Conservation (phyloP, 2,113 vertebrate genomes). For the Azemiops feae region DNA sequence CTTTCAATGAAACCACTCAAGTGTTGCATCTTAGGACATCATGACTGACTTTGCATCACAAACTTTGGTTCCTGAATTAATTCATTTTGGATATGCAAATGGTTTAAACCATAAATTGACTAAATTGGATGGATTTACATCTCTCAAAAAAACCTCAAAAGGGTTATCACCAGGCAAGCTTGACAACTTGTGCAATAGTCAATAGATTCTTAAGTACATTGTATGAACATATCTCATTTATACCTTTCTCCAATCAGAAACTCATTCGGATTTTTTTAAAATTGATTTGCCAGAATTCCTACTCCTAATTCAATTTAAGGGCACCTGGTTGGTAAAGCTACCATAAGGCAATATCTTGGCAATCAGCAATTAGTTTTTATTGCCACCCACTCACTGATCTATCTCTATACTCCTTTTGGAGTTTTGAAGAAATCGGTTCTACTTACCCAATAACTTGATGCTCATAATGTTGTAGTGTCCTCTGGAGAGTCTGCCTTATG, state of each 20-base stretch:
- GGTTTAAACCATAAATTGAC: not conserved
- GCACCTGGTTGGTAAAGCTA: not conserved
- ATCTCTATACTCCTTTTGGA: not conserved
- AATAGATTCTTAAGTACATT: not conserved
- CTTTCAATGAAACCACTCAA: not conserved
- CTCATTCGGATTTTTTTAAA: not conserved
- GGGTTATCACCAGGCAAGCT: not conserved
- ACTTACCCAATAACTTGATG: conserved; percentile 91
- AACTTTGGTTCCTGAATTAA: not conserved
- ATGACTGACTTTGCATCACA: not conserved
- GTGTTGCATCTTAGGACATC: not conserved
- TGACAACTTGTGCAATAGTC: not conserved
- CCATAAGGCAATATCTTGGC: not conserved
- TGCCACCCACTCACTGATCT: not conserved
- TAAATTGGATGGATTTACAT: not conserved
- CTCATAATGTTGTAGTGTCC: conserved; percentile 88
- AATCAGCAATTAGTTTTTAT: not conserved
- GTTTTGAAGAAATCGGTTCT: conserved; percentile 20
- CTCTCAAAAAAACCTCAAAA: not conserved
- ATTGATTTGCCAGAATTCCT: not conserved
- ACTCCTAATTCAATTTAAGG: not conserved
- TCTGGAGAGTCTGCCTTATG: conserved; percentile 90
- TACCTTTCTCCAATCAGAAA: not conserved
- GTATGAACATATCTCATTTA: not conserved
- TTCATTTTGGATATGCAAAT: not conserved